These are phyloP conservation scores for Cryptocephalus primarius DNA, from an alignment of 2,888 invertebrate species.

Conservation along the genomic window DNA sequence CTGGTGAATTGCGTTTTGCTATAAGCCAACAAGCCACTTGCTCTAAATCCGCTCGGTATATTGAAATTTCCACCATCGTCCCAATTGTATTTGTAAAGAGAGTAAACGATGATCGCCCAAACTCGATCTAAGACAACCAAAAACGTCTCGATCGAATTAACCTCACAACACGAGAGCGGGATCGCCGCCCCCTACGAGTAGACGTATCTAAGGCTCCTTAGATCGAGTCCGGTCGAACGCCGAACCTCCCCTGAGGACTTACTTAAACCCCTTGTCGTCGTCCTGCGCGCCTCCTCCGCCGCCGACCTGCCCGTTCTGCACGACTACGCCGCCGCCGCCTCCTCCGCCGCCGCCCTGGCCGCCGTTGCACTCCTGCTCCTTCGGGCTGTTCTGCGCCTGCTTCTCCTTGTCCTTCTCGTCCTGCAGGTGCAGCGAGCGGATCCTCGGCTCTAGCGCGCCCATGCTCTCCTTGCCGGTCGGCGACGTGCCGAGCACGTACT, in stretches of 20 bases:
- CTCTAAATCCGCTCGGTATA: too few relatives aligned
- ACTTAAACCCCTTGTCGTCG: slow-evolving; percentile 87
- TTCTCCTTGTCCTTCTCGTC: slow-evolving; percentile 49
- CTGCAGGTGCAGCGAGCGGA: slow-evolving; percentile 49
- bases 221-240: too few relatives aligned
- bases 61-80: too few relatives aligned
- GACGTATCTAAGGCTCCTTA: too few relatives aligned
- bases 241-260: slow-evolving; percentile 36
- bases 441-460: slow-evolving; percentile 47
- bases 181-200: too few relatives aligned
- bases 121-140: too few relatives aligned
- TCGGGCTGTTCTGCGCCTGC: slow-evolving; percentile 41
- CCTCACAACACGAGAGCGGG: too few relatives aligned
- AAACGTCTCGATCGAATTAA: too few relatives aligned
- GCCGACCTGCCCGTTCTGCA: slow-evolving; percentile 41
- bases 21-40: too few relatives aligned
- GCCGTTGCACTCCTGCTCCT: slow-evolving; percentile 31
- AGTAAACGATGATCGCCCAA: too few relatives aligned
- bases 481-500: slow-evolving; percentile 90
- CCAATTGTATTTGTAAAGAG: too few relatives aligned
- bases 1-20: too few relatives aligned
- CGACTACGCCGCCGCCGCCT: slow-evolving; percentile 14
- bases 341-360: slow-evolving; percentile 21
- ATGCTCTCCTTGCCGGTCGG: slow-evolving; percentile 65
- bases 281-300: slow-evolving; percentile 17